Evolutionary conservation across 2,113 vertebrate species (phyloP).

Genomic region (Desmodus rotundus): DNA sequence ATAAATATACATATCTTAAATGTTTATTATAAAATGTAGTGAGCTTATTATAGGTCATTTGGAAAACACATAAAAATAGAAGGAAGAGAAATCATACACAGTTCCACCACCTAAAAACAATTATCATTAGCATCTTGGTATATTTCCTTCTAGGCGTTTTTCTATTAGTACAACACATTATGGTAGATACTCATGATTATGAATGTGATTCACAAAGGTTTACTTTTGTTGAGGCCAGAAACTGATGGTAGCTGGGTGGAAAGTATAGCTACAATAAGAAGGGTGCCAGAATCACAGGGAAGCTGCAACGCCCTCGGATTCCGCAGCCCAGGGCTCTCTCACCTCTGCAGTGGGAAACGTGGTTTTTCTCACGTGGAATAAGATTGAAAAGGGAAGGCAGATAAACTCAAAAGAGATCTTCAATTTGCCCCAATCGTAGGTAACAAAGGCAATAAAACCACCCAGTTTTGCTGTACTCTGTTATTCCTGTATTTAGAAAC

Average conservation of each 20-base stretch:
- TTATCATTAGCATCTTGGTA: not conserved
- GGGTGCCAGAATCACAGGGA: not conserved
- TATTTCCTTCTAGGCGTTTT: not conserved
- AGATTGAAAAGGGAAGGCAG: not conserved
- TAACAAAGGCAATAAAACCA: not conserved
- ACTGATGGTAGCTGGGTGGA: not conserved
- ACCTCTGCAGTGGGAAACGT: not conserved
- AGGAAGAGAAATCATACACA: not conserved
- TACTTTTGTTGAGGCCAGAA: not conserved
- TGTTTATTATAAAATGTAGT: not conserved
- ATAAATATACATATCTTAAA: not conserved
- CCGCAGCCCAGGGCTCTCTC: not conserved
- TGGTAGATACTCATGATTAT: not conserved
- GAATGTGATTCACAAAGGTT: not conserved
- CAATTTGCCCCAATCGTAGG: not conserved
- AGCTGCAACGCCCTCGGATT: not conserved
- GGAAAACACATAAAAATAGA: not conserved
- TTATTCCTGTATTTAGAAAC: not conserved
- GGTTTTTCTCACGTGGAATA: not conserved
- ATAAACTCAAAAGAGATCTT: not conserved
- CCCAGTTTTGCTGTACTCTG: not conserved
- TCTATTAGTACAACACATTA: not conserved
- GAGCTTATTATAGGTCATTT: not conserved
- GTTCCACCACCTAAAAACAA: not conserved
- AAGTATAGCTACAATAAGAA: not conserved